Evolutionary conservation across 2,797 vertebrate genomes (phyloP).

Genomic region (Mormyrops attenuatus): DNA sequence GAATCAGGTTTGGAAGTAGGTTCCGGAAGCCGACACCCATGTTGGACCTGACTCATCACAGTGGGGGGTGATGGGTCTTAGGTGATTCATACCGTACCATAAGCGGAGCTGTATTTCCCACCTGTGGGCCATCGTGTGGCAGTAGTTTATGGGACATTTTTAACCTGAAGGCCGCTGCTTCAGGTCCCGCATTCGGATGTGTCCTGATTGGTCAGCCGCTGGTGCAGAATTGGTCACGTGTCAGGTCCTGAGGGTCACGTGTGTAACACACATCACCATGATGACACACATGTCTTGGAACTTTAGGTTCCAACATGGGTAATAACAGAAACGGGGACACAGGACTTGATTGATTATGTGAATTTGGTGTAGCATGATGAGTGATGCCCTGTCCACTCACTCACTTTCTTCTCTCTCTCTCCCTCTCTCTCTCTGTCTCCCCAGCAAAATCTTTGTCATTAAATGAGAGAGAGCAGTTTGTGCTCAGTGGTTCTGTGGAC

Average conservation of each 20-base stretch:
- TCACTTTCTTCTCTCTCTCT: background rate
- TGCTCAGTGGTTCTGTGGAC: slow-evolving; percentile 70
- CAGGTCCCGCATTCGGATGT: background rate
- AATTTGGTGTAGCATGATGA: background rate
- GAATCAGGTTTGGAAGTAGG: background rate
- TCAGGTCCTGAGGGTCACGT: background rate
- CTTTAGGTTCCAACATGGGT: background rate
- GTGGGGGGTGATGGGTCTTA: background rate
- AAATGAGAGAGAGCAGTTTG: slow-evolving; percentile 62
- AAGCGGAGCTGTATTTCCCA: background rate
- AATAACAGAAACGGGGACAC: background rate
- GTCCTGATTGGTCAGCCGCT: background rate
- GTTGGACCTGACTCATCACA: background rate
- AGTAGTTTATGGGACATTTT: background rate
- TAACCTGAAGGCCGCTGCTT: background rate
- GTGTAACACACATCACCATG: background rate
- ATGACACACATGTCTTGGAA: background rate
- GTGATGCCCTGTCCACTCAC: background rate
- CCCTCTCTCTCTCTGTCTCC: background rate
- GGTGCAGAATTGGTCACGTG: background rate
- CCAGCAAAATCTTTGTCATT: slow-evolving; percentile 58
- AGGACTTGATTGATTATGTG: background rate
- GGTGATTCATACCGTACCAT: background rate
- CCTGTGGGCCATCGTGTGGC: background rate
- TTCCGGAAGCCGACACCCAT: background rate